phyloP scores from a whole-genome alignment of 2,113 vertebrate genomes.

The Lutjanus erythropterus region DNA sequence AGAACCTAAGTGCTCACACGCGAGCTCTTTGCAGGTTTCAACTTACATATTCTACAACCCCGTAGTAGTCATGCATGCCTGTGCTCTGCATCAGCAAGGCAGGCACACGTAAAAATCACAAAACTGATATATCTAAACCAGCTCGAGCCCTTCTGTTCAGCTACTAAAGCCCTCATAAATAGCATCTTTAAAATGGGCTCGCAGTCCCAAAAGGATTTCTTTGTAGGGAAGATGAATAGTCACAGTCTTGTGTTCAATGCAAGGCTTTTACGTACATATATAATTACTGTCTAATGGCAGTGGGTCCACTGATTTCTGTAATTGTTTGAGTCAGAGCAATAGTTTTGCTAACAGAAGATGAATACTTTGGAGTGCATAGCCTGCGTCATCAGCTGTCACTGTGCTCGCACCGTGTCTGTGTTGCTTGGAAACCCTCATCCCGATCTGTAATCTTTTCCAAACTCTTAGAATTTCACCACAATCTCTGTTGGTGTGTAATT shows the following conservation, averaged over 20 bases:
- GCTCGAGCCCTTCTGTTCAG: not conserved
- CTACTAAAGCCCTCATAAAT: not conserved
- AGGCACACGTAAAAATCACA: slow-evolving; percentile 4
- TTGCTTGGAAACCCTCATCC: slow-evolving; percentile 55
- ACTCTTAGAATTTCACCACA: slow-evolving; percentile 19
- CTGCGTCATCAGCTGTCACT: slow-evolving; percentile 31
- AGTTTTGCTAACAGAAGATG: slow-evolving; percentile 40
- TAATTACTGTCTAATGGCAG: slow-evolving; percentile 14
- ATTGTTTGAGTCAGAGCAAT: slow-evolving; percentile 17
- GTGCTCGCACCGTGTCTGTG: slow-evolving; percentile 19
- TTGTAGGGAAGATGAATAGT: slow-evolving; percentile 3
- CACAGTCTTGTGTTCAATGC: slow-evolving; percentile 5
- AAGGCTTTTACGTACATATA: slow-evolving; percentile 1
- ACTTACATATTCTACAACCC: slow-evolving; percentile 42
- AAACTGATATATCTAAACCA: not conserved
- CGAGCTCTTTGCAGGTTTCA: slow-evolving; percentile 25
- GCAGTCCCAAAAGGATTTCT: not conserved
- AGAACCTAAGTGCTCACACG: slow-evolving; percentile 33
- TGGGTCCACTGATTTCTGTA: not conserved
- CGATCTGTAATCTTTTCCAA: slow-evolving; percentile 33
- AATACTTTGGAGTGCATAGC: slow-evolving; percentile 27
- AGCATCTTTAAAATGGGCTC: not conserved
- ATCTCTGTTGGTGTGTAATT: slow-evolving; percentile 3
- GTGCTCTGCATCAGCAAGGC: slow-evolving; percentile 5
- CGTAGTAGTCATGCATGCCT: slow-evolving; percentile 17